These are phyloP conservation scores for Chalcis sispes DNA, from an alignment of 2,888 invertebrate genomes.

Conservation along the genomic window DNA sequence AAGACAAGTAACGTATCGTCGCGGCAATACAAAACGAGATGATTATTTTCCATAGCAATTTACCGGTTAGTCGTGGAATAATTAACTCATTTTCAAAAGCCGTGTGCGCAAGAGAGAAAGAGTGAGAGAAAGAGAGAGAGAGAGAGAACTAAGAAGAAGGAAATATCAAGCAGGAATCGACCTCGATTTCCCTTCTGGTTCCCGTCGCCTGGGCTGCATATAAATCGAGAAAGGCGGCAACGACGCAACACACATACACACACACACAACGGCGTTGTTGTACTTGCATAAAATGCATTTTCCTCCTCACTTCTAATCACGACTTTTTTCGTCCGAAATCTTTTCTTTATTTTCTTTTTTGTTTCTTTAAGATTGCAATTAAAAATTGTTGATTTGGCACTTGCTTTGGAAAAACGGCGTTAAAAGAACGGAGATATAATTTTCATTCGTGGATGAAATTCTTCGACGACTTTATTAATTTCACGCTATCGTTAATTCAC, in stretches of 20 bases:
- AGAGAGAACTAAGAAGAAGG: background rate
- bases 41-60: slow-evolving; percentile 29
- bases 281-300: slow-evolving; percentile 40
- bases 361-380: no score
- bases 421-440: no score
- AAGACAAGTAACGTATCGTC: background rate
- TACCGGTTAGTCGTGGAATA: slow-evolving; percentile 42
- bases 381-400: no score
- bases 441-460: no score
- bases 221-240: slow-evolving; percentile 12
- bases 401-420: no score
- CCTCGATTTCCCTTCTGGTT: slow-evolving; percentile 33
- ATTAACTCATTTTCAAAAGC: slow-evolving; percentile 41
- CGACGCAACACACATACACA: slow-evolving; percentile 38
- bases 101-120: no score
- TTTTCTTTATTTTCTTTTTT: slow-evolving; percentile 11
- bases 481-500: no score
- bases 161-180: slow-evolving; percentile 46
- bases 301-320: no score
- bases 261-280: no score
- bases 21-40: background rate
- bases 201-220: slow-evolving; percentile 6
- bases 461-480: no score
- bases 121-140: background rate
- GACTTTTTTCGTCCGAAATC: no score